Conservation (phyloP, 2,888 invertebrate species). For the Ectemnius cavifrons region DNA sequence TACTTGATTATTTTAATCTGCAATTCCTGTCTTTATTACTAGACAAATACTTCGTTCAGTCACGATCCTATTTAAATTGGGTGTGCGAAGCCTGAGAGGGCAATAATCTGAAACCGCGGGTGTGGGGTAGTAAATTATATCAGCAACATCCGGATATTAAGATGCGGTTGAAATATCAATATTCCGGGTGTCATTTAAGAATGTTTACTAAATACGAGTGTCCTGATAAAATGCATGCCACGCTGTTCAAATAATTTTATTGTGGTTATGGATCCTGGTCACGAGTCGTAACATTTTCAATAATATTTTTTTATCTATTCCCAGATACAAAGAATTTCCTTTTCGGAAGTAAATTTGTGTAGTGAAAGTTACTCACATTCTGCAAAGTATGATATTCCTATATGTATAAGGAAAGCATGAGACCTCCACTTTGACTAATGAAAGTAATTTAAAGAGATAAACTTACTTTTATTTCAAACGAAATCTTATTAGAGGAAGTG, state of each 20-base stretch:
- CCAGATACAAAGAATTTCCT: slow-evolving; percentile 15
- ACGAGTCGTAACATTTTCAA: slow-evolving; percentile 22
- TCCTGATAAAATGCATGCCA: no score
- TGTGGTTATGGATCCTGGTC: slow-evolving; percentile 25
- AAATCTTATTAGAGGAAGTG: slow-evolving; percentile 15
- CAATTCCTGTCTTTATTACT: slow-evolving; percentile 32
- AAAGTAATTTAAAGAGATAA: slow-evolving; percentile 40
- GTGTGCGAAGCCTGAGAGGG: neutral
- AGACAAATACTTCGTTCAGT: slow-evolving; percentile 23
- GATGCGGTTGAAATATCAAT: no score
- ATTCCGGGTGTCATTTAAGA: no score
- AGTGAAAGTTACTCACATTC: slow-evolving; percentile 26
- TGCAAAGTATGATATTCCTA: slow-evolving; percentile 38
- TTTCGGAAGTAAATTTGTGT: slow-evolving; percentile 10
- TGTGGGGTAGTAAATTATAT: no score
- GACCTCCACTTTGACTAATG: slow-evolving; percentile 40
- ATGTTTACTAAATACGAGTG: no score
- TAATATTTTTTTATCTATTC: slow-evolving; percentile 18
- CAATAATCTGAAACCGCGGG: no score
- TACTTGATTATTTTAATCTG: slow-evolving; percentile 49
- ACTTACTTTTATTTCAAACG: slow-evolving; percentile 32
- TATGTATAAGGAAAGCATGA: slow-evolving; percentile 17
- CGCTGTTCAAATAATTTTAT: slow-evolving; percentile 13
- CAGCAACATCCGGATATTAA: no score
- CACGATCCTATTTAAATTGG: neutral